phyloP scores from a whole-genome alignment of 2,797 vertebrate species.

The Eremophila alpestris region DNA sequence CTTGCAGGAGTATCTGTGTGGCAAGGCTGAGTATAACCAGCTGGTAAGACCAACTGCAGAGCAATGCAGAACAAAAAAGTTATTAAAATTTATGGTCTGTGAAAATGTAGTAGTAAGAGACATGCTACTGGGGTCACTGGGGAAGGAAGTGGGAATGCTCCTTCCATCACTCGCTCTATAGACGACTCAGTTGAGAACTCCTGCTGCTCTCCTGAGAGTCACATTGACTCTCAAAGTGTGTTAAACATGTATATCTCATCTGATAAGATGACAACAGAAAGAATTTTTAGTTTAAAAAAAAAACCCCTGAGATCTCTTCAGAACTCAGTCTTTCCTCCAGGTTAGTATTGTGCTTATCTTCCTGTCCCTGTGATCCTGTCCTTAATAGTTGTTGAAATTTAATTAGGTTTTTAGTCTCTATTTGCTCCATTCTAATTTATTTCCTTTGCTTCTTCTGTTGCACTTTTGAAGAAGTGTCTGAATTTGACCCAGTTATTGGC shows the following conservation, averaged over 20 bases:
- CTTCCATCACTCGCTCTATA: not conserved
- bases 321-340: not conserved
- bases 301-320: not conserved
- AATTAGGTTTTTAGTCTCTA: not conserved
- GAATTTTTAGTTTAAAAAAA: not conserved
- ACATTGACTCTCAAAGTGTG: not conserved
- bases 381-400: not conserved
- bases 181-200: not conserved
- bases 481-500: conserved; percentile 28
- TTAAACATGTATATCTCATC: not conserved
- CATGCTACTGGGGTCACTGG: not conserved
- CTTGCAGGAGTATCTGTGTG: not conserved
- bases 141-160: not conserved
- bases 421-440: not conserved
- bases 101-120: not conserved
- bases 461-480: not conserved
- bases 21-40: not conserved
- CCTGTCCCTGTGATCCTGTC: not conserved
- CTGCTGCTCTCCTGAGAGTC: not conserved
- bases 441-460: not conserved
- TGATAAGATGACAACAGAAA: not conserved
- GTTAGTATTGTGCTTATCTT: not conserved
- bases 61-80: not conserved
- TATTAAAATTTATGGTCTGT: not conserved
- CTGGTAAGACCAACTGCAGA: not conserved